Evolutionary conservation across 2,888 invertebrate genomes (phyloP), one percentile per base, ranked within the genome.

Genomic region (Augiades crinisus): DNA sequence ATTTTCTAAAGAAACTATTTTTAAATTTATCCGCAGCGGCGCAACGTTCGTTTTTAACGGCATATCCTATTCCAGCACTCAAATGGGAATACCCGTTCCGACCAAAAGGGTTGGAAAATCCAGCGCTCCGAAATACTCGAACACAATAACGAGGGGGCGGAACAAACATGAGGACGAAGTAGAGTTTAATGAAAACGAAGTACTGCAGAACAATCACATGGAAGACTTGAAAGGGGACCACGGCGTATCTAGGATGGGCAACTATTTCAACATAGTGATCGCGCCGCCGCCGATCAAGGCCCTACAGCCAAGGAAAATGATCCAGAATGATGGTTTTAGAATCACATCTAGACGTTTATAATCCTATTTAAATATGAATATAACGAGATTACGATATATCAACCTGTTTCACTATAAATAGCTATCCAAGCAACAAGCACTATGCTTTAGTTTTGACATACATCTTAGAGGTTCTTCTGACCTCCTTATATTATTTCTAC

Each of bases 181-280:
- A 5, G 78, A 77, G 16, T 65, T 70, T 21, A 54, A 51, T 3
- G 80, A 78, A 16, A 59, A 61, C 24, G 79, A 77, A 1, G 44
- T 55, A 1, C 60, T 55, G n/a, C 52, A 62, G n/a, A 57, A 31
- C 43, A 67, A 62, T 54, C 73, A 65, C 41, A 62, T 61, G 10
- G 78, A 79, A 1, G 79, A 79, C 2, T 61, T 63, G 46, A 81
- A 80, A 60, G 67, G 75, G n/a, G 66, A 69, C 4, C 64, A 75
- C 0, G 88, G 88, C 38, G 65, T 82, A 0, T 82, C 87, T 2
- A 69, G 88, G 53, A 85, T 88, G 87, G 88, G 88, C 7, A 89
- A 89, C 66, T 89, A 88, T 60, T 89, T 88, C 58, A 87, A 88
- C 56, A 88, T 88, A 14, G 88, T 89, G 21, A 89, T 89, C 37